phyloP scores from a whole-genome alignment of 1,140 invertebrate genomes.

The Listronotus oregonensis region DNA sequence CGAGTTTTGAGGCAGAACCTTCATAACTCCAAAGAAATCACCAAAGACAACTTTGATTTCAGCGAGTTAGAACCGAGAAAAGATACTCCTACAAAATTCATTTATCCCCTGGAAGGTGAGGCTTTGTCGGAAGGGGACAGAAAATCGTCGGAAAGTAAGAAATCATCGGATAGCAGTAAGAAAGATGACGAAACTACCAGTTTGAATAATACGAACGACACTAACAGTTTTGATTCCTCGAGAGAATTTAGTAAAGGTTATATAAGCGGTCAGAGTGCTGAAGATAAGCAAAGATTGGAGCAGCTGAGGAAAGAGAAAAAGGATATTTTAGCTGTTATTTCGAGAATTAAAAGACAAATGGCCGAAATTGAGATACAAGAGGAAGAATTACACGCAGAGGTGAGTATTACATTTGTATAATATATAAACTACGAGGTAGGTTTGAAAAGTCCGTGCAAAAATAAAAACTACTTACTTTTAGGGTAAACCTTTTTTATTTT shows the following conservation, averaged over 20 bases:
- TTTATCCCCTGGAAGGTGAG: slow-evolving; percentile 45
- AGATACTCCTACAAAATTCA: slow-evolving; percentile 46
- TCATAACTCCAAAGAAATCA: slow-evolving; percentile 41
- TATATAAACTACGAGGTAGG: too few species aligned
- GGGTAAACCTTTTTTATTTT: too few species aligned
- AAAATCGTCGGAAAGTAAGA: slow-evolving; percentile 18
- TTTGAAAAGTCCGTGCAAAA: too few species aligned
- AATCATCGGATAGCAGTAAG: background rate
- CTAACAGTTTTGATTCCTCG: slow-evolving; percentile 10
- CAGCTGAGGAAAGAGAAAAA: slow-evolving; percentile 63
- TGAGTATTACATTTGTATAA: slow-evolving; percentile 52
- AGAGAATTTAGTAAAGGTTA: slow-evolving; percentile 22
- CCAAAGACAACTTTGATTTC: slow-evolving; percentile 34
- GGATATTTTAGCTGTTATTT: slow-evolving; percentile 62
- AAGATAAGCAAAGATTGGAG: slow-evolving; percentile 51
- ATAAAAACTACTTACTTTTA: too few species aligned
- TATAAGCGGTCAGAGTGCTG: slow-evolving; percentile 20
- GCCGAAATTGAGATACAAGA: slow-evolving; percentile 81
- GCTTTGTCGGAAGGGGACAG: background rate
- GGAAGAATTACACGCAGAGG: slow-evolving; percentile 82
- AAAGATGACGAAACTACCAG: slow-evolving; percentile 14
- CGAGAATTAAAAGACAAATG: slow-evolving; percentile 74
- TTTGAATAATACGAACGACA: slow-evolving; percentile 19
- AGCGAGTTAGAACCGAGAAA: slow-evolving; percentile 31
- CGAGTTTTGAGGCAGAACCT: slow-evolving; percentile 37